Base-by-base conservation (phyloP, 2,888 invertebrate genomes). In the Andricus curvator region DNA sequence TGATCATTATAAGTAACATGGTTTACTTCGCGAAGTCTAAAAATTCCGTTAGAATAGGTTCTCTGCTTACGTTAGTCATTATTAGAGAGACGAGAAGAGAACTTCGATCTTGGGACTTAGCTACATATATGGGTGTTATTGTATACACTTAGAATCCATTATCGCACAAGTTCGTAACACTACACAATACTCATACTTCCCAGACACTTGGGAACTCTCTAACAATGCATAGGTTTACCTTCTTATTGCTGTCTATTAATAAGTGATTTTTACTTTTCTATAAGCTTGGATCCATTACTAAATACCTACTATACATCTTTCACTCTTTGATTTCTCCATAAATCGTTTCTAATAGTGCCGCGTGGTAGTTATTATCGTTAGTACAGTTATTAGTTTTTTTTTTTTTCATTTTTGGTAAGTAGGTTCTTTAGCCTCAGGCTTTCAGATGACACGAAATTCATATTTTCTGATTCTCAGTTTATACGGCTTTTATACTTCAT, bases 71-170 rank as follows among this genome's bases (percentile, higher is more conserved):
- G 1, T 48, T 70, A 29, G 29, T 70, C 51, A 29, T 67, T 67
- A 41, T 51, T 51, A 51, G 29, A 70, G 25, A 70, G 20, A 51
- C 51, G 29, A 51, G 33, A 70, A 70, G 56, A 74, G 33, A 56
- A 74, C 20, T 51, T 74, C n/a, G 37, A 56, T 33, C 33, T 33
- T 74, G 74, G 20, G n/a, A n/a, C n/a, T 74, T 33, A 74, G 4
- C 17, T 70, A 51, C 51, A 74, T 56, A 29, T n/a, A 74, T 74
- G 48, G 48, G 17, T 17, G 51, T 56, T 74, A 37, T 74, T 74
- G n/a, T 74, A 33, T 48, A 56, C 33, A 56, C 74, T 74, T 74
- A 56, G 51, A 48, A 74, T 48, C 33, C 33, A 74, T 74, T 74
- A 74, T 74, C 33, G 41, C 37, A 67, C 37, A 8, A 41, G 20